phyloP scores from a whole-genome alignment of 2,113 vertebrate species.

The Myiopsitta monachus region DNA sequence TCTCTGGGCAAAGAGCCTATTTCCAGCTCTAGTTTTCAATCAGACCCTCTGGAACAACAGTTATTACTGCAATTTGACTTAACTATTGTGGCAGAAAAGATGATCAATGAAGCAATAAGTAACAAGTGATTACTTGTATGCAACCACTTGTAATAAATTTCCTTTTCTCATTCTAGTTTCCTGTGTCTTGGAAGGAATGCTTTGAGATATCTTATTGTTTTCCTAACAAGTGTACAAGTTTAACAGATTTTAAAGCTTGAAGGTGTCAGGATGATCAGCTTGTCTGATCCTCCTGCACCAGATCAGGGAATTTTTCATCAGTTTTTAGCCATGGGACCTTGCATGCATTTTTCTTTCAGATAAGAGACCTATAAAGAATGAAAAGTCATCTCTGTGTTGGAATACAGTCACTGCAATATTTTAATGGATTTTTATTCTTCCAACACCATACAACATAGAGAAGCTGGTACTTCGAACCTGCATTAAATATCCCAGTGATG shows the following conservation, averaged over 20 bases:
- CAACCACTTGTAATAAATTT: neutral
- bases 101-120: neutral
- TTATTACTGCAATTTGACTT: neutral
- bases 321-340: neutral
- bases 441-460: neutral
- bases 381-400: neutral
- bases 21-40: neutral
- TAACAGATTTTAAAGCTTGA: neutral
- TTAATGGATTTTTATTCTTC: neutral
- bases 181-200: neutral
- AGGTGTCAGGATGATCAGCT: neutral
- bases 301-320: neutral
- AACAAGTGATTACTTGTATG: neutral
- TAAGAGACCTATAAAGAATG: neutral
- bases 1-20: neutral
- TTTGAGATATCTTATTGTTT: neutral
- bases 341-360: neutral
- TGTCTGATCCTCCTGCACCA: neutral
- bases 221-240: neutral
- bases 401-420: neutral
- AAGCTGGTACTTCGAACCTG: neutral
- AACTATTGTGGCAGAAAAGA: neutral
- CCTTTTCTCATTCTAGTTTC: neutral
- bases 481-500: neutral
- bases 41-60: neutral